Evolutionary conservation across 2,797 vertebrate genomes (phyloP), one percentile per base, ranked within the genome.

Genomic region (Tachyglossus aculeatus): DNA sequence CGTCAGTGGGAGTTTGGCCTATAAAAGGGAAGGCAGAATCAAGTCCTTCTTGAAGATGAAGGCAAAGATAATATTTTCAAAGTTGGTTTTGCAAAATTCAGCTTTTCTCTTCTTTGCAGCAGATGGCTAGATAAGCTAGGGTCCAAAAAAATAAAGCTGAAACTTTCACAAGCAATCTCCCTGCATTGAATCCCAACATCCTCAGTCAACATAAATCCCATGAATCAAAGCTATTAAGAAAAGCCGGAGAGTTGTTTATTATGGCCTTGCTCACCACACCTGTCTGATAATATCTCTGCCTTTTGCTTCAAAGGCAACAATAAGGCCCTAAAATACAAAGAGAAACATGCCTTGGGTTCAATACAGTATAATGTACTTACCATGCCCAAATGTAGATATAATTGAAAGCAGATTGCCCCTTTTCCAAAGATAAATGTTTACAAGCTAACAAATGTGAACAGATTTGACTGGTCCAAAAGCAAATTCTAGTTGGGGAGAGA

Each of bases 281-380:
- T 93, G 85, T 72, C 85, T 86, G 92, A 92, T 92, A 85, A 12
- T 89, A 92, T 92, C 86, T 90, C 69, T 77, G 81, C 85, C 70
- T 67, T 77, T 89, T 80, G 90, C 92, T 90, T 91, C 32, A 41
- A 70, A 89, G 79, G 81, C 81, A 71, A 39, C 86, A 79, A 54
- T 80, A 44, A 34, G 4, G 15, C 56, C 37, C 29, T 39, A 37
- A 76, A 50, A 24, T 50, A 2, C 25, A 39, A 25, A 65, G n/a
- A 61, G 24, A 44, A 40, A 21, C n/a, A 7, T 31, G 65, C 50
- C 48, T 79, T 71, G 44, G 24, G 65, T 71, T 34, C 25, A 38
- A 27, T 37, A 34, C 41, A 11, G 10, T 6, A 18, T 1, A 2
- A 10, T 36, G 48, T 44, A 0, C 10, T 43, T 57, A 37, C 4